These are phyloP conservation scores for Cataglyphis hispanica DNA, from an alignment of 1,140 invertebrate genomes.

Conservation along the genomic window DNA sequence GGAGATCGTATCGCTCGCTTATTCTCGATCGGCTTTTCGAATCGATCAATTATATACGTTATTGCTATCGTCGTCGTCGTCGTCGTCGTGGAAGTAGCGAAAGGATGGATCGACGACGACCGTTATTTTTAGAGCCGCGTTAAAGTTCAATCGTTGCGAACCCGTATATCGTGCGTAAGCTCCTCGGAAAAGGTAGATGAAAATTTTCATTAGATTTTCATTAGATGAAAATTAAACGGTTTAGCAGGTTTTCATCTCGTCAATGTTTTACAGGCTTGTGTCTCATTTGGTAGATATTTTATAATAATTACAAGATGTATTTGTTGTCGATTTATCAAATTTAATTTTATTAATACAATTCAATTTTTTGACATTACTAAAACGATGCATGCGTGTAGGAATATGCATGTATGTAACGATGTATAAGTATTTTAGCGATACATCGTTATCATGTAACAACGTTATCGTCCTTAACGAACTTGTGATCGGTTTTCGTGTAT, in stretches of 20 bases:
- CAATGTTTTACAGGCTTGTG: background rate
- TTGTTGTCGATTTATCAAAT: background rate
- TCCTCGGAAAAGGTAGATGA: slow-evolving; percentile 24
- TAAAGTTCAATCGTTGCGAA: slow-evolving; percentile 67
- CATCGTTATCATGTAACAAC: background rate
- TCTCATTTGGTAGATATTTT: background rate
- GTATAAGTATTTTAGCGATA: background rate
- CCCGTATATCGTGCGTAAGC: slow-evolving; percentile 34
- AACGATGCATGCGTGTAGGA: background rate
- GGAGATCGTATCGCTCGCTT: background rate
- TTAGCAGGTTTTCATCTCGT: background rate
- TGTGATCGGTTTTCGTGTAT: background rate
- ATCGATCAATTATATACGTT: slow-evolving; percentile 50
- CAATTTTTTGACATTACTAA: background rate
- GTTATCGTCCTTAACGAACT: background rate
- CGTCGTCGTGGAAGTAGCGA: slow-evolving; percentile 31
- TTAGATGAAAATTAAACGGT: background rate
- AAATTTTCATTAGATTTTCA: too few relatives aligned
- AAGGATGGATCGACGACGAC: slow-evolving; percentile 57
- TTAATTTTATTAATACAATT: background rate
- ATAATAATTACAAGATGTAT: background rate
- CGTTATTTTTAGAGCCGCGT: slow-evolving; percentile 71
- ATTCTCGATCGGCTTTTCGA: background rate
- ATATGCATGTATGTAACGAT: background rate
- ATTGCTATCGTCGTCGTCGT: background rate